Conservation (phyloP, 1,140 invertebrate genomes). For the Dufourea novaeangliae region DNA sequence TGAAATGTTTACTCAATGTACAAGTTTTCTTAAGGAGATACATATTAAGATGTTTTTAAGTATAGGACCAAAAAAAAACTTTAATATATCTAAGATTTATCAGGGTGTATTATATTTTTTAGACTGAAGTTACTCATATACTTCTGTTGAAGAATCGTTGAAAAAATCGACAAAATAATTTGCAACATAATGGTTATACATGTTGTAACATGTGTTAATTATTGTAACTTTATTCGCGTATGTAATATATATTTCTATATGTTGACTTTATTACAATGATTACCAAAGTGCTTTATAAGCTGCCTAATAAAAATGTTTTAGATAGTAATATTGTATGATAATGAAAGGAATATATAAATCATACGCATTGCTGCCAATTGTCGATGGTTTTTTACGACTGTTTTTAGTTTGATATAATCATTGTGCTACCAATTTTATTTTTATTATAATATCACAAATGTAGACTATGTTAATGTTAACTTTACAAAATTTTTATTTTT, state of each 20-base stretch:
- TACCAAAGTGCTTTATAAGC: not conserved
- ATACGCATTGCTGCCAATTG: not conserved
- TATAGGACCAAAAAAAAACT: not conserved
- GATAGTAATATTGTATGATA: not conserved
- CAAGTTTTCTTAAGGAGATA: not conserved
- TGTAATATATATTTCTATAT: not conserved
- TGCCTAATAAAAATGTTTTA: not conserved
- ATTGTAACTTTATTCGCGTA: not conserved
- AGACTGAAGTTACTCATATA: not conserved
- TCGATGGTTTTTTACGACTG: not conserved
- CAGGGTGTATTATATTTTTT: not conserved
- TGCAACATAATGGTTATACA: not conserved
- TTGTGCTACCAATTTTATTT: constrained; percentile 9
- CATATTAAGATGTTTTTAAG: not conserved
- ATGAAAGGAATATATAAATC: not conserved
- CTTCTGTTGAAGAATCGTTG: not conserved
- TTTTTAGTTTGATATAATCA: not conserved
- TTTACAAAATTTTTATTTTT: too few relatives aligned
- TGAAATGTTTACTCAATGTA: not conserved
- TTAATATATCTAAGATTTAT: constrained; percentile 3
- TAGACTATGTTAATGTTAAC: too few relatives aligned
- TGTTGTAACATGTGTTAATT: not conserved
- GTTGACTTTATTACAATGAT: not conserved
- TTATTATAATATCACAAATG: too few relatives aligned
- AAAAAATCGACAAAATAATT: not conserved